A percentile compares a stretch with the other conserved stretches of the same genome.
phyloP scores from a whole-genome alignment of 2,113 vertebrate genomes.

The Conger conger region DNA sequence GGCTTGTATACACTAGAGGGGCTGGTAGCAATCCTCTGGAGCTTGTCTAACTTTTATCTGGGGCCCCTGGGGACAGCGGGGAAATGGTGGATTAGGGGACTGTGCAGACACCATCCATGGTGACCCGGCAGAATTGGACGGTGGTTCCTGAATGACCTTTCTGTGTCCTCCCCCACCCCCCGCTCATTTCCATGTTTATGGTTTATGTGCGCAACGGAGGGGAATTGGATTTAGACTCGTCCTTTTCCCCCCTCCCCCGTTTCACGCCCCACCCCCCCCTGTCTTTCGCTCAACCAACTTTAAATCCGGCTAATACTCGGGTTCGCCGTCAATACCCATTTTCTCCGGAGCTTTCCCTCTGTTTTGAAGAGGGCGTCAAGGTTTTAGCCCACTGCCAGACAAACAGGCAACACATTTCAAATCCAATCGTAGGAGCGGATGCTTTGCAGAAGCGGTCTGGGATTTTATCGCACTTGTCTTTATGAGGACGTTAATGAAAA shows the following conservation, averaged over 20 bases:
- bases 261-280: conserved; percentile 45
- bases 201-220: no score
- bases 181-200: conserved; percentile 55
- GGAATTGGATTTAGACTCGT: conserved; percentile 33
- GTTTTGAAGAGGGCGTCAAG: conserved; percentile 25
- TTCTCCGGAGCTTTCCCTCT: conserved; percentile 33
- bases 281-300: conserved; percentile 48
- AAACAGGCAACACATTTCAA: conserved; percentile 20
- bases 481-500: conserved; percentile 4
- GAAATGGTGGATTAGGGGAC: conserved; percentile 40
- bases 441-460: neutral
- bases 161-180: no score
- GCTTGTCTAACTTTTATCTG: conserved; percentile 41
- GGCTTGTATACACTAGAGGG: conserved; percentile 50
- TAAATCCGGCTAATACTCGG: conserved; percentile 49
- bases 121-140: conserved; percentile 40
- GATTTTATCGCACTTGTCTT: conserved; percentile 9
- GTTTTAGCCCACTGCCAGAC: conserved; percentile 26
- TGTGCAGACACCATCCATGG: conserved; percentile 36
- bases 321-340: conserved; percentile 54
- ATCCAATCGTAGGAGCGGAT: conserved; percentile 15
- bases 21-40: conserved; percentile 41
- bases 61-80: conserved; percentile 4
- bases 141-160: conserved; percentile 33
- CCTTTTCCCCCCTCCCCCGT: conserved; percentile 35